These are phyloP conservation scores for Drosophila baimaii DNA, from an alignment of 1,140 invertebrate genomes.

Conservation along the genomic window DNA sequence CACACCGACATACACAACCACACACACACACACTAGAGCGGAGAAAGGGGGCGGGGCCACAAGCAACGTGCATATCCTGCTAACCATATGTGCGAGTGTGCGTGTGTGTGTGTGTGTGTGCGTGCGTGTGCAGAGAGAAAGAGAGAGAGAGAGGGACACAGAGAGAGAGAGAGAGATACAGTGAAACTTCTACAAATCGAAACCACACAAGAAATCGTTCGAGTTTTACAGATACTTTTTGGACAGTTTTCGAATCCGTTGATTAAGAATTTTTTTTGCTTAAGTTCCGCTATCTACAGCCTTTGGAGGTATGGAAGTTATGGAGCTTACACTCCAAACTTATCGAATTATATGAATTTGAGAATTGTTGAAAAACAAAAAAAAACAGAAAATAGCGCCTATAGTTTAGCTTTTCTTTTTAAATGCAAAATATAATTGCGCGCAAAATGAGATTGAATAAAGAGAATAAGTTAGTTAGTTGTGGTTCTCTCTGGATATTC, in stretches of 20 bases:
- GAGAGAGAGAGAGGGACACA: constrained; percentile 23
- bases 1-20: constrained; percentile 6
- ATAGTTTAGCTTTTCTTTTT: constrained; percentile 3
- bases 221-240: background rate
- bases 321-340: background rate
- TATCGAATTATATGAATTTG: background rate
- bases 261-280: background rate
- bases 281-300: background rate
- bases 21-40: constrained; percentile 23
- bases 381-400: constrained; percentile 1
- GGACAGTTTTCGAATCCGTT: background rate
- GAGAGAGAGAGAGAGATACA: constrained; percentile 19
- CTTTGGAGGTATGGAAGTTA: too few relatives aligned
- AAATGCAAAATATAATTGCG: constrained; percentile 12
- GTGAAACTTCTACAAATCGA: constrained; percentile 29
- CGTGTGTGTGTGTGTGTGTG: constrained; percentile 31
- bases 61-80: constrained; percentile 64
- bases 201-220: background rate
- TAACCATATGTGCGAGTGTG: constrained; percentile 23
- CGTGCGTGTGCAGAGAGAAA: constrained; percentile 29
- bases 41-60: constrained; percentile 47
- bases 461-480: background rate
- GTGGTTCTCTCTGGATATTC: background rate
- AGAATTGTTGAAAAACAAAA: background rate
- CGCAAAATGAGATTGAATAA: constrained; percentile 3